Evolutionary conservation across 2,888 invertebrate genomes (phyloP).

Genomic region (Drosophila nr. fundita): DNA sequence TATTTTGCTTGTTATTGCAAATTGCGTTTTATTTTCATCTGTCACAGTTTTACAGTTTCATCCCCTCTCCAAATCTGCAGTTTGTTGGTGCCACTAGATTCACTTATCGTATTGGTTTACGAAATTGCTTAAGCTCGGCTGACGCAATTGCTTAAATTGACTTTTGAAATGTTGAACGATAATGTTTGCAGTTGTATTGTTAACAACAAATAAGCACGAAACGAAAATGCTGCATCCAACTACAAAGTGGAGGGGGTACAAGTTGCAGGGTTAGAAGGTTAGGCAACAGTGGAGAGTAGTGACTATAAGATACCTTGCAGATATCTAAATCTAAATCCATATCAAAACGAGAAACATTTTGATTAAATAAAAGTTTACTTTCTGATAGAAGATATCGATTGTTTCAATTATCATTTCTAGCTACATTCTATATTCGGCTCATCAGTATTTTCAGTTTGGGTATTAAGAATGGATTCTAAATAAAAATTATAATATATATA

Average conservation of each 20-base stretch:
- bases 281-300: background rate
- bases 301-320: background rate
- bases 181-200: slow-evolving; percentile 41
- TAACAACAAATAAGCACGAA: slow-evolving; percentile 24
- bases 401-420: background rate
- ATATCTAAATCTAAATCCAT: too few relatives aligned
- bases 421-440: background rate
- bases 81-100: slow-evolving; percentile 29
- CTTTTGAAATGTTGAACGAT: slow-evolving; percentile 65
- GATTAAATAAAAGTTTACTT: background rate
- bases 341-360: background rate
- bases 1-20: slow-evolving; percentile 73
- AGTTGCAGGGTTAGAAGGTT: background rate
- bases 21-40: slow-evolving; percentile 71
- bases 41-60: slow-evolving; percentile 39
- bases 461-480: background rate
- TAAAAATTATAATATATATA: too few relatives aligned
- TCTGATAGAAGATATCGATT: background rate
- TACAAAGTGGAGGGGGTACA: background rate
- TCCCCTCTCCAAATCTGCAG: background rate
- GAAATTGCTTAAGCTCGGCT: slow-evolving; percentile 77
- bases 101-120: slow-evolving; percentile 72
- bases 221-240: background rate
- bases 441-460: background rate
- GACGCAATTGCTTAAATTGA: slow-evolving; percentile 77